These are phyloP conservation scores for Dilophus febrilis DNA, from an alignment of 2,888 invertebrate species.

Conservation along the genomic window DNA sequence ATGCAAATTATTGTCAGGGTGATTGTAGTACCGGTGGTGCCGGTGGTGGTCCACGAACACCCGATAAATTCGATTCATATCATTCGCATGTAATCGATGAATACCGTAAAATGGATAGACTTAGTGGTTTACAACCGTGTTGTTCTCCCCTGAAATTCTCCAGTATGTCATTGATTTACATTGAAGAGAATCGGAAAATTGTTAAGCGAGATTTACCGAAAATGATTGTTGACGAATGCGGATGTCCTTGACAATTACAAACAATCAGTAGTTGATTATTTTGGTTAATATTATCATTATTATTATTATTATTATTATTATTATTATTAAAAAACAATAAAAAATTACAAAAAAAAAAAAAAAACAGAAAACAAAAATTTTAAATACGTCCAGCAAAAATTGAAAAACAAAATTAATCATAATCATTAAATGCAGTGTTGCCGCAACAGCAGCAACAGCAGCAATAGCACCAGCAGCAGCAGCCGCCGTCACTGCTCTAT, in stretches of 20 bases:
- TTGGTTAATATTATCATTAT: no score
- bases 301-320: no score
- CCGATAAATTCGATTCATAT: constrained; percentile 70
- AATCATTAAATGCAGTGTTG: no score
- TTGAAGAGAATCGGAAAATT: constrained; percentile 70
- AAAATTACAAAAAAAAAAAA: no score
- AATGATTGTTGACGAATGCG: constrained; percentile 93
- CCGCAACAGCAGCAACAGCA: no score
- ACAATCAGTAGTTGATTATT: no score
- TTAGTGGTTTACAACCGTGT: constrained; percentile 72
- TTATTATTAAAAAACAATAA: no score
- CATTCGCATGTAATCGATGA: constrained; percentile 86
- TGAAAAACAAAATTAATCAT: no score
- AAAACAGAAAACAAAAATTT: no score
- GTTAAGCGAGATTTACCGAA: constrained; percentile 87
- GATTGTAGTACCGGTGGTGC: constrained; percentile 50
- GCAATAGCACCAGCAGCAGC: no score
- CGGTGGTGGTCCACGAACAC: constrained; percentile 54
- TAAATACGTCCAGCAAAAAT: no score
- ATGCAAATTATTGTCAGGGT: constrained; percentile 86
- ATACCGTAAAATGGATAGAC: constrained; percentile 56
- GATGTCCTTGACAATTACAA: constrained; percentile 59
- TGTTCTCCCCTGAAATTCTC: constrained; percentile 86
- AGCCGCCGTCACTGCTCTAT: no score
- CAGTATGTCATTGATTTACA: constrained; percentile 82